Conservation (phyloP, 1,140 invertebrate genomes). For the Drosophila hydei region DNA sequence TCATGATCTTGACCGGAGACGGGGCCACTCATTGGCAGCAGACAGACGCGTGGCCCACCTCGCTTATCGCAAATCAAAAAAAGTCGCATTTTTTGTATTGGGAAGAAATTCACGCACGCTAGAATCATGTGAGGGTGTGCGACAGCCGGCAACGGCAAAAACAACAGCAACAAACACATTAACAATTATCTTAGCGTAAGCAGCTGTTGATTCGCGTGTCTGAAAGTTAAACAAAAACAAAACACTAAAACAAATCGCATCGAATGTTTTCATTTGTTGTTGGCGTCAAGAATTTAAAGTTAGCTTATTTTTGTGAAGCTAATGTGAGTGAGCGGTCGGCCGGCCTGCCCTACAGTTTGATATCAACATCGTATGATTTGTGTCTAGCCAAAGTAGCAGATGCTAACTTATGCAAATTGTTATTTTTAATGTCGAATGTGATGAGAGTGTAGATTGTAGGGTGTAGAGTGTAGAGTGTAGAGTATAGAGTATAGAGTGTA, state of each 20-base stretch:
- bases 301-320: slow-evolving; percentile 2
- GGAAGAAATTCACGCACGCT: not conserved
- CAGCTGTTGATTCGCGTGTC: slow-evolving; percentile 73
- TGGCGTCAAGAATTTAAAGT: slow-evolving; percentile 20
- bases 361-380: slow-evolving; percentile 67
- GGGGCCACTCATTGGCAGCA: slow-evolving; percentile 22
- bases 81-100: slow-evolving; percentile 32
- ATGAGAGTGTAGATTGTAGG: not conserved
- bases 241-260: slow-evolving; percentile 44
- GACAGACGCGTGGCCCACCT: slow-evolving; percentile 59
- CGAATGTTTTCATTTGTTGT: slow-evolving; percentile 65
- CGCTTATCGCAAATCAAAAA: slow-evolving; percentile 73
- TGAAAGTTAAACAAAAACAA: slow-evolving; percentile 10
- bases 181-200: slow-evolving; percentile 57
- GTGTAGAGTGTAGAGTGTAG: too few relatives aligned
- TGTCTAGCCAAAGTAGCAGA: slow-evolving; percentile 7
- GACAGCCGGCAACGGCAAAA: slow-evolving; percentile 20
- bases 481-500: too few relatives aligned
- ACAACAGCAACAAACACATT: slow-evolving; percentile 21
- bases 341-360: slow-evolving; percentile 57
- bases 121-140: slow-evolving; percentile 33
- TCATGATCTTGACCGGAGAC: slow-evolving; percentile 41
- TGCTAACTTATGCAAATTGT: slow-evolving; percentile 8
- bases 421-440: not conserved
- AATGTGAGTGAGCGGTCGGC: slow-evolving; percentile 37